Evolutionary conservation across 2,113 vertebrate genomes (phyloP), one percentile per base, ranked within the genome.

Genomic region (Genyomyrus donnyi): DNA sequence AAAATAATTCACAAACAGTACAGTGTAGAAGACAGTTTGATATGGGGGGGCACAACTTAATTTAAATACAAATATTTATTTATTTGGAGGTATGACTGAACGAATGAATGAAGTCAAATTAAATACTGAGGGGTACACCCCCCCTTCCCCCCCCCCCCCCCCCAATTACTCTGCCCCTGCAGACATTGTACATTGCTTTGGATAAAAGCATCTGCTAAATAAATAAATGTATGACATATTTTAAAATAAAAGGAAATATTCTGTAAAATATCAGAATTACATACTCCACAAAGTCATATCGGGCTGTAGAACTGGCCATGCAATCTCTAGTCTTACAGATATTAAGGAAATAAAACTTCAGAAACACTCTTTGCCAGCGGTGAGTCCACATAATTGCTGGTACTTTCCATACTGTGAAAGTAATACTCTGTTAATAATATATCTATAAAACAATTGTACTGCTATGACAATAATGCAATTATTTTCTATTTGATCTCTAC

Each of bases 381-480:
- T 66, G 62, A 66, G n/a, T 3, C 62, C 62, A 31, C 3, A 70
- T 70, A 70, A 70, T 70, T 31, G 10, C 10, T 66, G n/a, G n/a
- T 31, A 2, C n/a, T 70, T 70, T 31, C 62, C 10, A 70, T 70
- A 31, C 27, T 31, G 62, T 31, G 27, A 70, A 31, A 70, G 10
- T 70, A 70, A 70, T 13, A 31, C 10, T 11, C 62, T 31, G n/a
- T 70, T 70, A 31, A 70, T 84, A 88, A 91, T 90, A 92, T 91
- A 91, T 90, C 91, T 91, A 70, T 31, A 70, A 31, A 70, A 70
- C n/a, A 31, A 27, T 31, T 70, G 62, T 70, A 31, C 62, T 66
- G 9, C n/a, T 31, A 27, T 70, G 62, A 70, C 62, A 70, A 31
- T 70, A 31, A 70, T 70, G 62, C 62, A 70, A 70, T 70, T 31